Base-by-base conservation (phyloP, 1,140 invertebrate genomes). In the Drosophila parabipectinata region DNA sequence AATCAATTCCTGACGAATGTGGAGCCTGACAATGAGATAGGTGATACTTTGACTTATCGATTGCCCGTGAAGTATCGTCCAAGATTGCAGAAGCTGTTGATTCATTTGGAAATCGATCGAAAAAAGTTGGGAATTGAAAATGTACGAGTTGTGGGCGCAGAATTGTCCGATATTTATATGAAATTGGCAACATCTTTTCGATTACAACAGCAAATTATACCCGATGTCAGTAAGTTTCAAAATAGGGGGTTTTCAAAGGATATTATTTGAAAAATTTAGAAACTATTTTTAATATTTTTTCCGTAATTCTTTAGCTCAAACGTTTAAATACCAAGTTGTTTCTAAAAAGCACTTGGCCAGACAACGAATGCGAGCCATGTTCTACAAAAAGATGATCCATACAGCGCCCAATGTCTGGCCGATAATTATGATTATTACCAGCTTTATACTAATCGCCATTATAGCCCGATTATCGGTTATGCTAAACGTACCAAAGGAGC, bases 331-430 rank as follows among this genome's bases (percentile, higher is more conserved):
- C 51, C 28, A 63, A 21, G 60, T 88, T 12, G 64, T 83, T 10
- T 89, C 84, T 1, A 60, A 71, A 6, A 88, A 50, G 14, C 45
- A 88, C 24, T 39, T 88, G 9, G 51, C 50, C 14, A 58, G 30
- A 2, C 79, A 83, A 44, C 76, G 85, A 8, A 72, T 75, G 21
- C 61, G 75, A 0, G 90, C 90, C 21, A 84, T 91, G 74, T 62
- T 91, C 18, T 90, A 75, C 28, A 91, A 91, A 37, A 91, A 84
- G n/a, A 73, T 91, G 63, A 73, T 84, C 6, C 73, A 88, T 51
- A 66, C 87, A 51, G 84, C 85, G 1, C 77, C 90, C 5, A 91
- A 81, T 68, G 44, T 87, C 0, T 83, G 90, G 73, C 85, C 90
- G 1, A 44, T 90, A 1, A 55, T 90, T 5, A 81, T 90, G 62